Evolutionary conservation across 92 coral and sea anemone species (phyloP).

Genomic region (Heliopora coerulea): DNA sequence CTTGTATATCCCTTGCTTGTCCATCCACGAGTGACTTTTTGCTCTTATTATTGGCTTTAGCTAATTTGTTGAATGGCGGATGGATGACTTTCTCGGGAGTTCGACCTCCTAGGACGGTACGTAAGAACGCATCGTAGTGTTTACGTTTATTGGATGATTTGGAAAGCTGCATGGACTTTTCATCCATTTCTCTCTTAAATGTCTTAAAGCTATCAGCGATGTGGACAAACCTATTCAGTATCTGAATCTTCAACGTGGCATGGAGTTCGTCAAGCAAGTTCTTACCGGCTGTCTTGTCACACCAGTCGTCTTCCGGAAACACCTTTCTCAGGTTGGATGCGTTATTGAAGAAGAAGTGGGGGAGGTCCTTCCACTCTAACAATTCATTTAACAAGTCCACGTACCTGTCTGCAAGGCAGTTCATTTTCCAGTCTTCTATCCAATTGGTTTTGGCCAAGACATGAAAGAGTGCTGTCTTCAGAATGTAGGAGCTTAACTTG

Average conservation of each 20-base stretch:
- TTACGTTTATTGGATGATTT: too few species aligned
- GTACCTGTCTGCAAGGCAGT: constrained; percentile 23
- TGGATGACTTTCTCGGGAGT: background rate
- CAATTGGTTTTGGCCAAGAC: background rate
- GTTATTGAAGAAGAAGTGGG: constrained; percentile 32
- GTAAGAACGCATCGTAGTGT: background rate
- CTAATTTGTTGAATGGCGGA: background rate
- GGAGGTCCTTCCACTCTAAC: constrained; percentile 13
- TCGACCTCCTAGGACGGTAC: background rate
- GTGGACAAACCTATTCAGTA: background rate
- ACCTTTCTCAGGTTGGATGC: background rate
- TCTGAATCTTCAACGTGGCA: background rate
- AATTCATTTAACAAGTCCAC: constrained; percentile 11
- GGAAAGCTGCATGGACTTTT: too few species aligned
- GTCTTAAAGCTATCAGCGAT: background rate
- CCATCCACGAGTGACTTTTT: background rate
- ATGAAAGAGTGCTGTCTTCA: constrained; percentile 28
- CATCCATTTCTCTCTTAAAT: background rate
- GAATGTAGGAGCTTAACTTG: constrained; percentile 28
- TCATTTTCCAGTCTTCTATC: constrained; percentile 27
- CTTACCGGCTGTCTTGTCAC: background rate
- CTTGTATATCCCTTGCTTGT: background rate
- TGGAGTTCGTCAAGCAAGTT: constrained; percentile 8
- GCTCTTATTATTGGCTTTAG: background rate
- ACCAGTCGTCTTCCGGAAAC: constrained; percentile 28